Conservation (phyloP, 2,113 vertebrate species). For the Malurus cyaneus region DNA sequence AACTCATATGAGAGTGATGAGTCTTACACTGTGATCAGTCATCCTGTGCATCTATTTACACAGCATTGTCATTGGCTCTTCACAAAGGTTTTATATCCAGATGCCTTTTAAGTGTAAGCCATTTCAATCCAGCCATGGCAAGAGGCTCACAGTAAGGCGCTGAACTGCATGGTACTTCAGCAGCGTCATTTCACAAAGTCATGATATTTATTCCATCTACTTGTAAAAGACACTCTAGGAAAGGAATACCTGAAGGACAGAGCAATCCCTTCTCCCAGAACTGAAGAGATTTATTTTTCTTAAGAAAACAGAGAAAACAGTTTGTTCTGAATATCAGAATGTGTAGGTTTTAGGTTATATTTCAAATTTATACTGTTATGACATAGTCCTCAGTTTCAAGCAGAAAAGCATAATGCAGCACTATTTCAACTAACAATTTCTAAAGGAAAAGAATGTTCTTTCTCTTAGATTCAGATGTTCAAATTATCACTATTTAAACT, state of each 20-base stretch:
- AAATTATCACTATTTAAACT: constrained; percentile 25
- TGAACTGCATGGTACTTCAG: background rate
- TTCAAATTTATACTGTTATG: background rate
- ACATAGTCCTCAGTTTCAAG: background rate
- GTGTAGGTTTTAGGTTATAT: background rate
- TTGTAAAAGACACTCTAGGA: background rate
- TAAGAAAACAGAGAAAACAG: background rate
- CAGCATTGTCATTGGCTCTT: background rate
- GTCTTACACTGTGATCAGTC: background rate
- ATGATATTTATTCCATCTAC: background rate
- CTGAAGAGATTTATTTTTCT: background rate
- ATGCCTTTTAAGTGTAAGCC: background rate
- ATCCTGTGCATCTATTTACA: accelerated
- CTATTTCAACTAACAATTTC: background rate
- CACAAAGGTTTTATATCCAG: background rate
- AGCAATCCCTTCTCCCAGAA: background rate
- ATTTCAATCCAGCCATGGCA: background rate
- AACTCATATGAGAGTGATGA: background rate
- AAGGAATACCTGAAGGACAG: background rate
- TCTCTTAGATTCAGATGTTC: constrained; percentile 27
- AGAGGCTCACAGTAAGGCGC: background rate
- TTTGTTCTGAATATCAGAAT: background rate
- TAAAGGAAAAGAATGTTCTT: background rate
- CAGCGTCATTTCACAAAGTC: background rate
- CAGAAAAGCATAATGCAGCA: background rate